Conservation (phyloP, 2,113 vertebrate species). For the Chlorodrepanis virens region DNA sequence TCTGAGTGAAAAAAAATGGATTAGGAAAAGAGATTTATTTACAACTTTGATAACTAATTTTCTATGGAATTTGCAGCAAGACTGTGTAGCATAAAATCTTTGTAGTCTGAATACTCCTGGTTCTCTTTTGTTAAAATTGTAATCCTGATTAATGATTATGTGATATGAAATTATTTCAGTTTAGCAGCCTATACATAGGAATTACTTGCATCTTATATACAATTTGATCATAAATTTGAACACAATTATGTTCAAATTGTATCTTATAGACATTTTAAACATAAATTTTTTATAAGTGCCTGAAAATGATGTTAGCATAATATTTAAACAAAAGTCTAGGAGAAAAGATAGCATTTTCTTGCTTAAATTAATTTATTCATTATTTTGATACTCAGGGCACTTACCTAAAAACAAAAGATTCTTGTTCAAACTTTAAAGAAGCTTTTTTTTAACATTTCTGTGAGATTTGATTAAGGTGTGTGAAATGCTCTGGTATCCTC, state of each 20-base stretch:
- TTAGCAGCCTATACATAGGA: background rate
- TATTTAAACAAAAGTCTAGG: background rate
- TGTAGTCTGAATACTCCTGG: background rate
- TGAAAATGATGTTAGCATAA: background rate
- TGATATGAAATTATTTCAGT: background rate
- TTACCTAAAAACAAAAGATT: background rate
- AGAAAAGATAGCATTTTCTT: background rate
- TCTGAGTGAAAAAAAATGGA: background rate
- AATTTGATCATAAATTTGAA: background rate
- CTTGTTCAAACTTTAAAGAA: background rate
- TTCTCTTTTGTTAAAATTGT: background rate
- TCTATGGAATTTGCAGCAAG: background rate
- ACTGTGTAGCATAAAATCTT: background rate
- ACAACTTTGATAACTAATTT: background rate
- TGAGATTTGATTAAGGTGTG: background rate
- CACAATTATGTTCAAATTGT: no score
- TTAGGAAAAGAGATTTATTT: background rate
- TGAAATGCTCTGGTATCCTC: background rate
- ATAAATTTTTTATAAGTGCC: background rate
- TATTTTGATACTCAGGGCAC: background rate
- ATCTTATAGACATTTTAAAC: background rate
- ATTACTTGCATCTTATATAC: background rate
- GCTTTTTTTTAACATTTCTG: background rate
- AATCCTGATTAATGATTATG: background rate
- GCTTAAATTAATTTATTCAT: background rate